A percentile compares a stretch with the other conserved stretches of the same genome.
Conservation (phyloP, 2,797 vertebrate genomes). For the Xenopus petersii region DNA sequence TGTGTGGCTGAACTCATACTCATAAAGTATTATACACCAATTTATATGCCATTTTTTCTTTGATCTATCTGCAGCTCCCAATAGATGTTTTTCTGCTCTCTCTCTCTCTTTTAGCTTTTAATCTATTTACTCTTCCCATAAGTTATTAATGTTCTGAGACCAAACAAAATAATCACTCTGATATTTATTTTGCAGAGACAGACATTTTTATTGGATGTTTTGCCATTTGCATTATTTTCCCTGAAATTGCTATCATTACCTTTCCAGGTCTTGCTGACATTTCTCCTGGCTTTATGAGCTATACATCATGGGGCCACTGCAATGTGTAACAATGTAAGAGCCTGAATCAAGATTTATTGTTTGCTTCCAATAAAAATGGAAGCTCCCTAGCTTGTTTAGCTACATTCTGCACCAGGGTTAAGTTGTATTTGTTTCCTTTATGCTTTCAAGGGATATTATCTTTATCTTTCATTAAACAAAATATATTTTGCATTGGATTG, state of each 20-base stretch:
- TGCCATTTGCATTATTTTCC: slow-evolving; percentile 35
- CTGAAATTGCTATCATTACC: slow-evolving; percentile 40
- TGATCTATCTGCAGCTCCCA: slow-evolving; percentile 7
- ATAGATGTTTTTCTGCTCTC: slow-evolving; percentile 16
- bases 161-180: slow-evolving; percentile 22
- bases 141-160: slow-evolving; percentile 34
- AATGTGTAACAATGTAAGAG: slow-evolving; percentile 14
- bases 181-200: slow-evolving; percentile 33
- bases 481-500: slow-evolving; percentile 40
- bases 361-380: slow-evolving; percentile 21
- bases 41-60: background rate
- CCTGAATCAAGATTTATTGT: slow-evolving; percentile 21
- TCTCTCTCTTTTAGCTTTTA: slow-evolving; percentile 4
- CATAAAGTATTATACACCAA: background rate
- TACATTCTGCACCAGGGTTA: slow-evolving; percentile 25
- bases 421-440: slow-evolving; percentile 23
- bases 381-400: slow-evolving; percentile 35
- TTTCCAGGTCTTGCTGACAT: slow-evolving; percentile 34
- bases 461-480: background rate
- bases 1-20: background rate
- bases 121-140: slow-evolving; percentile 21
- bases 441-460: background rate
- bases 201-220: slow-evolving; percentile 31
- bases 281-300: slow-evolving; percentile 16
- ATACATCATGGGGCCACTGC: slow-evolving; percentile 10